phyloP scores from a whole-genome alignment of 1,140 invertebrate genomes.

The Anastrepha ludens region DNA sequence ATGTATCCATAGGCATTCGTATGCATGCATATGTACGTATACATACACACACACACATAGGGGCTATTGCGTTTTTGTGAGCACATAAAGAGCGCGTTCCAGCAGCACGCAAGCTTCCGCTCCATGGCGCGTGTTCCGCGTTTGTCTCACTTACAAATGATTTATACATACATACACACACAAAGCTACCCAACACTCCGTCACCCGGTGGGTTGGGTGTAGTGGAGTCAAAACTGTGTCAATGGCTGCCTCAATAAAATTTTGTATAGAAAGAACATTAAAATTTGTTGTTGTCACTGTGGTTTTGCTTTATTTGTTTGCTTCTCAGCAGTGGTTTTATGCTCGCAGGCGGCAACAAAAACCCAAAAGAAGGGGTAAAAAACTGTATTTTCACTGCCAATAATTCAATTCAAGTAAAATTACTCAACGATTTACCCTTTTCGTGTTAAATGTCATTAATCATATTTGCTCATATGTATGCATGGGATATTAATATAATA shows the following conservation, averaged over 20 bases:
- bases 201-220: slow-evolving; percentile 6
- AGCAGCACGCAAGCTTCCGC: not conserved
- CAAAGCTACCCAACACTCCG: not conserved
- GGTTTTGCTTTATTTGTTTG: not conserved
- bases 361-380: not conserved
- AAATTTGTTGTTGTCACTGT: not conserved
- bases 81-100: not conserved
- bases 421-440: not conserved
- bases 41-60: not conserved
- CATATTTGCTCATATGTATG: not conserved
- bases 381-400: not conserved
- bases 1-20: not conserved
- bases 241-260: slow-evolving; percentile 46
- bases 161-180: slow-evolving; percentile 2
- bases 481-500: not conserved
- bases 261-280: slow-evolving; percentile 34
- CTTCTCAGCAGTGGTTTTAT: not conserved
- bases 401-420: slow-evolving; percentile 26
- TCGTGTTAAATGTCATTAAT: slow-evolving; percentile 47
- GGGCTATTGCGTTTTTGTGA: not conserved
- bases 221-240: slow-evolving; percentile 24
- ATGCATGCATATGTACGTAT: not conserved
- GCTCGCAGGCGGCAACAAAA: not conserved
- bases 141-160: slow-evolving; percentile 22
- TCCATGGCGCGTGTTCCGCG: slow-evolving; percentile 18